phyloP scores from a whole-genome alignment of 2,888 invertebrate genomes.

The Agrypnus murinus region DNA sequence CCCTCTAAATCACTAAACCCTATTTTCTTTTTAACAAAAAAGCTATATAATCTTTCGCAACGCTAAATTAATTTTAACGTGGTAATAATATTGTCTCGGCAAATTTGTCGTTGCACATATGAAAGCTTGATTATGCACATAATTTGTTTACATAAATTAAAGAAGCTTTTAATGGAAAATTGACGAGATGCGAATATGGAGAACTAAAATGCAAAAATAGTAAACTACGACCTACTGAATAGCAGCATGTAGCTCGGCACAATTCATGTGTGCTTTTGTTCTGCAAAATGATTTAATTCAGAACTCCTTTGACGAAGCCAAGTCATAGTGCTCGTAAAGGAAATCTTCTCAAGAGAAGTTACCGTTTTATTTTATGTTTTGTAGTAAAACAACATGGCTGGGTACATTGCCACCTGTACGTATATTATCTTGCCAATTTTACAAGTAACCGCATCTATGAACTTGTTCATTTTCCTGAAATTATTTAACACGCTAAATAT shows the following conservation, averaged over 20 bases:
- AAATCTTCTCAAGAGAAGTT: constrained; percentile 16
- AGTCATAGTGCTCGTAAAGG: constrained; percentile 18
- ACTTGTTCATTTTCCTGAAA: background rate
- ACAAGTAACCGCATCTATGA: background rate
- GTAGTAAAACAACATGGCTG: constrained; percentile 22
- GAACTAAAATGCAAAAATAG: constrained; percentile 21
- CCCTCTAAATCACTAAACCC: no score
- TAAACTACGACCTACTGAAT: background rate
- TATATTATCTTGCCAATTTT: constrained; percentile 19
- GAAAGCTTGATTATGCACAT: background rate
- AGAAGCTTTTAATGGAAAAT: constrained; percentile 15
- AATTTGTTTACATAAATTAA: constrained; percentile 24
- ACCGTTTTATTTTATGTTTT: constrained; percentile 29
- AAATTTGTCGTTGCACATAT: constrained; percentile 6
- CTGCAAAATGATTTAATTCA: constrained; percentile 26
- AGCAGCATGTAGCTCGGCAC: background rate
- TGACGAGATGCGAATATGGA: constrained; percentile 1
- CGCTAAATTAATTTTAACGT: background rate
- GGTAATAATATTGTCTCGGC: constrained; percentile 13
- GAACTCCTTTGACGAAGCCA: constrained; percentile 19
- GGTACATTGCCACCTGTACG: constrained; percentile 24
- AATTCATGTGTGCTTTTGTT: constrained; percentile 7
- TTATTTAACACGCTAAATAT: constrained; percentile 12
- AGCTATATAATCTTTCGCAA: no score
- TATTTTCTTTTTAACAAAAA: no score